These are phyloP conservation scores for Agriopis marginaria DNA, from an alignment of 2,888 invertebrate genomes.

Conservation along the genomic window DNA sequence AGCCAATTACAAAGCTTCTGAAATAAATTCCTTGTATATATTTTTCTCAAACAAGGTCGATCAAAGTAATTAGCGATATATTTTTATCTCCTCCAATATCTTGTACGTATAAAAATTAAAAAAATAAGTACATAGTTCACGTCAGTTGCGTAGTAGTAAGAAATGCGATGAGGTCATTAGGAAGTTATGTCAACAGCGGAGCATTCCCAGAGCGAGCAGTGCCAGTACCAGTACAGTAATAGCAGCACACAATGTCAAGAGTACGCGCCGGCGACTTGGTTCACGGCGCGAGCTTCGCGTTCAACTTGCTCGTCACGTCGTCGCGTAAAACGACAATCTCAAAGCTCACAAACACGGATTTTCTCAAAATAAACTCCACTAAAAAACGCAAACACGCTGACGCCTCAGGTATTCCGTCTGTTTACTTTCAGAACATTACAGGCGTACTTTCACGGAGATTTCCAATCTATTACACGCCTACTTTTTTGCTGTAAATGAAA, in stretches of 20 bases:
- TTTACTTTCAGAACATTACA: conserved; percentile 48
- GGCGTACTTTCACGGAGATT: conserved; percentile 28
- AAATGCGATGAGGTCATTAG: conserved; percentile 60
- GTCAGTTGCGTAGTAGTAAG: conserved; percentile 29
- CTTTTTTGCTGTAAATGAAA: conserved; percentile 20
- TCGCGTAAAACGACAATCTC: conserved; percentile 55
- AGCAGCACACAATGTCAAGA: conserved; percentile 78
- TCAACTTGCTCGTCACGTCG: conserved; percentile 52
- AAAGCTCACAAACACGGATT: conserved; percentile 49
- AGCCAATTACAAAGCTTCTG: conserved; percentile 10
- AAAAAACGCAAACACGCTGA: conserved; percentile 62
- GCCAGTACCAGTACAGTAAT: conserved; percentile 56
- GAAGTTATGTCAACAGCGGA: conserved; percentile 64
- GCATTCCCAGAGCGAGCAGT: conserved; percentile 42
- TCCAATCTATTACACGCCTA: conserved; percentile 34
- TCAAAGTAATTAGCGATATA: too few species aligned
- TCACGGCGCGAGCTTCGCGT: conserved; percentile 47
- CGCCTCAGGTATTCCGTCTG: conserved; percentile 59
- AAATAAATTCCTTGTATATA: background rate
- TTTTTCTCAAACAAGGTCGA: background rate
- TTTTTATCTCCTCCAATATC: too few species aligned
- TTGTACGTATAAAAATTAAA: background rate
- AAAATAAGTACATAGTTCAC: background rate
- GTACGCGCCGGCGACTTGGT: conserved; percentile 54
- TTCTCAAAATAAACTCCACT: conserved; percentile 67